These are phyloP conservation scores for Eucera pruinosa DNA, from an alignment of 2,888 invertebrate species.

Conservation along the genomic window DNA sequence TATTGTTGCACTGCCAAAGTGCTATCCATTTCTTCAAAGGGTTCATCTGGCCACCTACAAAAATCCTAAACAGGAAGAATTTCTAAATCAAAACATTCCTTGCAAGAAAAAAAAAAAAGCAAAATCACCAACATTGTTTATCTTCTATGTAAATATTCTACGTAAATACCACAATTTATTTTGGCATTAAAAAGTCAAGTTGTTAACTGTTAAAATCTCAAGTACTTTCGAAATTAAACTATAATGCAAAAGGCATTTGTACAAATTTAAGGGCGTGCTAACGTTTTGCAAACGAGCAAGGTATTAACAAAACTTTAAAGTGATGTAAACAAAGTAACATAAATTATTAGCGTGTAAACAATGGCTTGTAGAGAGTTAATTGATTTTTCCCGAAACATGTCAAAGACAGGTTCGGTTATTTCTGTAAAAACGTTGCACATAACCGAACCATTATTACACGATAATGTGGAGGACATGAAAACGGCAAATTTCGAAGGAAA, in stretches of 20 bases:
- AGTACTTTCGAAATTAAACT: neutral
- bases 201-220: slow-evolving; percentile 30
- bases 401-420: slow-evolving; percentile 19
- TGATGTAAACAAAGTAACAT: slow-evolving; percentile 3
- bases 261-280: no score
- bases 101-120: neutral
- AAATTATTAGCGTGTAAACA: slow-evolving; percentile 41
- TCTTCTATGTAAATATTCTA: neutral
- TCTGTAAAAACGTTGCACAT: slow-evolving; percentile 17
- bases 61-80: slow-evolving; percentile 89
- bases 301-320: neutral
- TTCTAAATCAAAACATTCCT: neutral
- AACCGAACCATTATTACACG: slow-evolving; percentile 11
- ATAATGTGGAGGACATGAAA: neutral
- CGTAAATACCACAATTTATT: no score
- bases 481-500: slow-evolving; percentile 24
- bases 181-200: neutral
- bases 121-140: neutral
- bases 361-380: slow-evolving; percentile 47
- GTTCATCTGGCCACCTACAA: slow-evolving; percentile 98
- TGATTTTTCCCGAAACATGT: slow-evolving; percentile 52
- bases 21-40: slow-evolving; percentile 99
- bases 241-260: slow-evolving; percentile 3
- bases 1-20: slow-evolving; percentile 99
- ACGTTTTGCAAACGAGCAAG: neutral